Evolutionary conservation across 2,113 vertebrate genomes (phyloP), one percentile per base, ranked within the genome.

Genomic region (Tragelaphus scriptus): DNA sequence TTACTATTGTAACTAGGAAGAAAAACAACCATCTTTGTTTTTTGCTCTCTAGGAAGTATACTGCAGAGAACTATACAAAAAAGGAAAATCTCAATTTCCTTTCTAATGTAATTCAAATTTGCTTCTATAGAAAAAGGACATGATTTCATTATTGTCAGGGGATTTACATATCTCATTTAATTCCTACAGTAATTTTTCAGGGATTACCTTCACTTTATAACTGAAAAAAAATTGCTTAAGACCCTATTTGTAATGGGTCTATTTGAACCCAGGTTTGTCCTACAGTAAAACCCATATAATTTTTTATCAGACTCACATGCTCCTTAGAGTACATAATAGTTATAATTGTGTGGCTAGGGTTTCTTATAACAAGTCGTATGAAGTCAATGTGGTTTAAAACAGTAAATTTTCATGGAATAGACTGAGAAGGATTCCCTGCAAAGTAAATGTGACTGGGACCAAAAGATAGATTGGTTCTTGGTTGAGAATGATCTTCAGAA

Each of bases 41-140:
- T 96, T 85, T 82, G 9, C 44, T 96, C 85, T 6, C 58, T 56
- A 17, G 55, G 55, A 89, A 95, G 36, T 88, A 91, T 32, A 7
- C 47, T 85, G 28, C 12, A 65, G 15, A n/a, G 32, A 94, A 86
- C 36, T 77, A 58, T 1, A 79, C 25, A 85, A 88, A 30, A 61
- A 92, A 93, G 15, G 21, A 9, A 90, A 85, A 77, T 26, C 8
- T 93, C 84, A 68, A 21, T 7, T 88, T 3, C 8, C 13, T 93
- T 93, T 90, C 44, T 53, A 82, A 19, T 92, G 97, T 88, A 85
- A 94, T 80, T 92, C 36, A 92, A 81, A 30, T 79, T 94, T 77
- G 6, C 13, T 90, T 92, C n/a, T 55, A 9, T 85, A 61, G 58
- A 91, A 85, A 95, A 80, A 40, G 28, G 79, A 75, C 6, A 84